Evolutionary conservation across 1,140 invertebrate species (phyloP), one percentile per base, ranked within the genome.

Genomic region (Arion vulgaris): DNA sequence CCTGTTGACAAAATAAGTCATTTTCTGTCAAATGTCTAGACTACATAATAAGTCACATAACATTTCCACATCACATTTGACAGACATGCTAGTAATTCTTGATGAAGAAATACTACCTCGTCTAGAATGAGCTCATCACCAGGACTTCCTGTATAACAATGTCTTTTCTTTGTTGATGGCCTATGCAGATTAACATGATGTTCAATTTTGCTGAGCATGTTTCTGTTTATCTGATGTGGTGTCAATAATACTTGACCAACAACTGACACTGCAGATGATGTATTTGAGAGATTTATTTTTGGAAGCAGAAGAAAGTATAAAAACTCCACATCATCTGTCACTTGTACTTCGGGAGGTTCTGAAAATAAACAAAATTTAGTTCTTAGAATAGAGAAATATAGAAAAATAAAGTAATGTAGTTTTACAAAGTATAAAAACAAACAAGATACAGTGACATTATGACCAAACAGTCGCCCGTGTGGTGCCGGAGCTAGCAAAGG

Each of bases 291-390:
- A 2, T 41, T 34, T 5, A 0, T 23, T 11, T 34, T 57, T 9
- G 74, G 74, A 1, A 76, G 74, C 41, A 76, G 11, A 36, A 76
- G 41, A 36, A 49, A 76, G 49, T 76, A 53, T 15, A 76, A 49
- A 57, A 32, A 76, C 32, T 2, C n/a, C 9, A 23, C 7, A 28
- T 49, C 74, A 76, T 49, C 41, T 7, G 51, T 4, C 41, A 76
- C 28, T 26, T 57, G 41, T 49, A 53, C 41, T 28, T 51, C 49
- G 2, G 1, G 2, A 23, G 74, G 41, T n/a, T 53, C 74, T 53
- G 41, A 45, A 45, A 45, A 45, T 45, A 45, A 7, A 45, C 41
- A 45, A 45, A 45, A 7, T 45, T 45, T 45, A 45, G 15, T 45
- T n/a, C n/a, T n/a, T n/a, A n/a, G n/a, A n/a, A n/a, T n/a, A n/a